phyloP scores from a whole-genome alignment of 2,888 invertebrate species.

The Rhyacophila evoluta region DNA sequence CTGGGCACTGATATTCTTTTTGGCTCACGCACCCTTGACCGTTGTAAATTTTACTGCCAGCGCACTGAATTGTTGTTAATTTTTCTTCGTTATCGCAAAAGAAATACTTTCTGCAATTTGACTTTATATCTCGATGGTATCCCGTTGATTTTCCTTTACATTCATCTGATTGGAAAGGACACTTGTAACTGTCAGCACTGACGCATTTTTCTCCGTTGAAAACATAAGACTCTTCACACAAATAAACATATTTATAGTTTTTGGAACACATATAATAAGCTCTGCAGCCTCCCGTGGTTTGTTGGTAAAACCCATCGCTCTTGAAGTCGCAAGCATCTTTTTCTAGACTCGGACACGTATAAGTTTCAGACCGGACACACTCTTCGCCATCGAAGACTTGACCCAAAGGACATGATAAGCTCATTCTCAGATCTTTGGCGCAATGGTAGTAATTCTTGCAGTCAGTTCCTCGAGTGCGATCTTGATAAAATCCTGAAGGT shows the following conservation, averaged over 20 bases:
- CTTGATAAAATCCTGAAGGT: constrained; percentile 70
- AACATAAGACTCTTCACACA: constrained; percentile 67
- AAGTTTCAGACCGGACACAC: constrained; percentile 61
- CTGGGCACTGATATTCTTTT: constrained; percentile 63
- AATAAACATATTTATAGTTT: constrained; percentile 71
- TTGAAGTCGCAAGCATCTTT: constrained; percentile 68
- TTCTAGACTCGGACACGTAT: constrained; percentile 67
- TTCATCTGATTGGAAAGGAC: constrained; percentile 63
- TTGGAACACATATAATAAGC: constrained; percentile 72
- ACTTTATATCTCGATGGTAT: constrained; percentile 70
- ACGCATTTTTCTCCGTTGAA: constrained; percentile 71
- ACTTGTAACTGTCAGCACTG: constrained; percentile 60
- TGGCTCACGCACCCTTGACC: constrained; percentile 70
- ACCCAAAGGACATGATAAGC: constrained; percentile 63
- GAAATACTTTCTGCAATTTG: constrained; percentile 70
- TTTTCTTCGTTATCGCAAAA: constrained; percentile 72
- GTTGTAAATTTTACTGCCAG: constrained; percentile 71
- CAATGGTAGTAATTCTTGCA: constrained; percentile 70
- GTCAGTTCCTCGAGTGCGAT: constrained; percentile 63
- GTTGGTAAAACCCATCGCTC: constrained; percentile 70
- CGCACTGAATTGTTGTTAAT: constrained; percentile 69
- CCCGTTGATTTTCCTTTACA: constrained; percentile 69
- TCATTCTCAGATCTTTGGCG: constrained; percentile 62
- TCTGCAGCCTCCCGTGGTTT: constrained; percentile 68
- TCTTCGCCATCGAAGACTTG: constrained; percentile 65